Conservation (phyloP, 23 tunicate species). For the Trididemnum nubilum region DNA sequence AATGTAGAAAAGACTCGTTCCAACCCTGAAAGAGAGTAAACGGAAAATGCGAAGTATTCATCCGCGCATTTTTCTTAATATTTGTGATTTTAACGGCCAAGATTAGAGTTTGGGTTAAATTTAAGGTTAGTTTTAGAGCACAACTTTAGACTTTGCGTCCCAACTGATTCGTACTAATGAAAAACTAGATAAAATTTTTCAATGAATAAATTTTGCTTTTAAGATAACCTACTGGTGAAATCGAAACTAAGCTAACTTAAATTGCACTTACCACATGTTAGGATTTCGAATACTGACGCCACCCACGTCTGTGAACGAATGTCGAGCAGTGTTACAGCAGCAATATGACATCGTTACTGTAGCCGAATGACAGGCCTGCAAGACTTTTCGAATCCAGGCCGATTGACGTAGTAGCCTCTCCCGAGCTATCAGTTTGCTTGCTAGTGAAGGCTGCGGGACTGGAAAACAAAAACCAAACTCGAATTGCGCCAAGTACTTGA, state of each 20-base stretch:
- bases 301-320: constrained; percentile 11
- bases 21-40: no score
- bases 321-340: constrained; percentile 29
- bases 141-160: no score
- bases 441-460: constrained; percentile 40
- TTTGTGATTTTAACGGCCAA: no score
- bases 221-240: not conserved
- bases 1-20: no score
- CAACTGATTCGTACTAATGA: no score
- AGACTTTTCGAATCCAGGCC: constrained; percentile 48
- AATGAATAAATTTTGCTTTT: not conserved
- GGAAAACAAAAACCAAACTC: no score
- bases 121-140: no score
- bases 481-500: no score
- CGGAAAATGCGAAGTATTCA: no score
- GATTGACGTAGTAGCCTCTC: constrained; percentile 59
- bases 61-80: no score
- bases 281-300: constrained; percentile 9
- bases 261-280: constrained; percentile 44
- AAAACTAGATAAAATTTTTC: not conserved
- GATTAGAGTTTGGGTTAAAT: no score
- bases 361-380: constrained; percentile 49
- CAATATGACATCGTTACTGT: constrained; percentile 41
- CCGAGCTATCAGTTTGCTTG: constrained; percentile 44
- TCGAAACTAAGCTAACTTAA: not conserved